Evolutionary conservation across 2,113 vertebrate species (phyloP).

Genomic region (Centropus unirufus): DNA sequence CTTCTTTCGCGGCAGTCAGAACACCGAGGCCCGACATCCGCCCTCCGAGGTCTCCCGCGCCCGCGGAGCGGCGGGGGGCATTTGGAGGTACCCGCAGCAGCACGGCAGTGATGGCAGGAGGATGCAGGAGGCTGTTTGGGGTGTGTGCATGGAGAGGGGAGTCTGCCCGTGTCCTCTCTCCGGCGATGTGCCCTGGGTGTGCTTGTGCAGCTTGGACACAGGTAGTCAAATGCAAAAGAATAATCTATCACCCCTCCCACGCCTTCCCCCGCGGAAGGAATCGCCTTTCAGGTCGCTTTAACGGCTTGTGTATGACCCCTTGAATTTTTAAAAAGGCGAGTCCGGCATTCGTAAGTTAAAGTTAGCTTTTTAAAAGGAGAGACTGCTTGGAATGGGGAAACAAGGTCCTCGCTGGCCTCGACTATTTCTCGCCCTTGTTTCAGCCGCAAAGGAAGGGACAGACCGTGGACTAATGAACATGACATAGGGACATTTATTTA

Average conservation of each 20-base stretch:
- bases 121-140: background rate
- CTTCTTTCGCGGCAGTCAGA: slow-evolving; percentile 66
- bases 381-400: slow-evolving; percentile 44
- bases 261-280: background rate
- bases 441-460: slow-evolving; percentile 37
- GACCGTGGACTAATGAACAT: background rate
- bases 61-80: background rate
- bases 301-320: slow-evolving; percentile 68
- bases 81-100: background rate
- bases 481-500: slow-evolving; percentile 51
- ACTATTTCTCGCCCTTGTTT: background rate
- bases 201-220: background rate
- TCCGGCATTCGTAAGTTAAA: slow-evolving; percentile 34
- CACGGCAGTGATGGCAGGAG: background rate
- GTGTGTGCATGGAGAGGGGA: background rate
- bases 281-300: slow-evolving; percentile 62
- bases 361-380: slow-evolving; percentile 61
- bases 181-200: background rate
- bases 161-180: background rate
- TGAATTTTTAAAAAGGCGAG: slow-evolving; percentile 66
- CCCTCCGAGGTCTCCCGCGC: background rate
- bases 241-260: background rate
- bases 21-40: background rate
- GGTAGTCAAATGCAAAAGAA: slow-evolving; percentile 19
- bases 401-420: slow-evolving; percentile 38